Conservation (phyloP, 2,113 vertebrate species). For the Alligator sinensis region DNA sequence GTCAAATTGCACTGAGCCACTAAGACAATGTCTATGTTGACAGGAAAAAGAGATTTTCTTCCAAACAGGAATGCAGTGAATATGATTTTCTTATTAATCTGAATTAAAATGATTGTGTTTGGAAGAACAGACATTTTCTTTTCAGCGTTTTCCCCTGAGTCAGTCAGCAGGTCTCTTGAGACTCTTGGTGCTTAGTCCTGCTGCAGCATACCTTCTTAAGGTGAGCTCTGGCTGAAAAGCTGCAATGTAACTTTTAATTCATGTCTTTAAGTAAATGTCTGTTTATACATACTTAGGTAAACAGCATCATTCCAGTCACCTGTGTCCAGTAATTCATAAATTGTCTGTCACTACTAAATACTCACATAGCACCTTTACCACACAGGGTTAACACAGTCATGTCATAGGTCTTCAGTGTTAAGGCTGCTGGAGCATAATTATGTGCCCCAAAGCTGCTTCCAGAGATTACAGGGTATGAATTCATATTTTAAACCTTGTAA, state of each 20-base stretch:
- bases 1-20: background rate
- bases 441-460: background rate
- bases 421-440: background rate
- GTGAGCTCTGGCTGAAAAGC: background rate
- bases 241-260: background rate
- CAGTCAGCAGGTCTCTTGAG: constrained; percentile 30
- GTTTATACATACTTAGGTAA: background rate
- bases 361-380: background rate
- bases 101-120: background rate
- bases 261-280: background rate
- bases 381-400: background rate
- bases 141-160: constrained; percentile 21
- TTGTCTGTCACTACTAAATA: background rate
- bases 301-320: background rate
- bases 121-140: background rate
- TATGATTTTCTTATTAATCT: background rate
- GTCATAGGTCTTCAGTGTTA: background rate
- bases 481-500: background rate
- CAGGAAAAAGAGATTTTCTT: background rate
- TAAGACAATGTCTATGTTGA: background rate
- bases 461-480: background rate
- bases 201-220: constrained; percentile 35
- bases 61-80: background rate
- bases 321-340: background rate
- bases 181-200: constrained; percentile 24